Evolutionary conservation across 1,140 invertebrate species (phyloP), one percentile per base, ranked within the genome.

Genomic region (Trissolcus basalis): DNA sequence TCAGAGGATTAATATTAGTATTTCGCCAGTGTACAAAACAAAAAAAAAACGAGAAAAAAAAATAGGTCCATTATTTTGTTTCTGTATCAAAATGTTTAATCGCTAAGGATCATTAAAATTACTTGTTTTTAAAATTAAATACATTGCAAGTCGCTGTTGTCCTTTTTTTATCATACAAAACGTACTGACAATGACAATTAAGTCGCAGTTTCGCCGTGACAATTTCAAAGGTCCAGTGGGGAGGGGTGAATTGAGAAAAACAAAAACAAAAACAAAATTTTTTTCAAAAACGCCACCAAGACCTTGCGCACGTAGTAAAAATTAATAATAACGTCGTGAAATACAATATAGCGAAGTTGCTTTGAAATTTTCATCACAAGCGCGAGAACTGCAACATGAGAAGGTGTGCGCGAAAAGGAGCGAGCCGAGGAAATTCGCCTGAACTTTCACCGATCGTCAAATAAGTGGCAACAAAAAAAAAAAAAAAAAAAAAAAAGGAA

Each of bases 121-220:
- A 61, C 56, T 60, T 8, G 19, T 16, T 41, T 35, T 35, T 39
- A 60, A 60, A 60, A 69, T 69, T 60, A 69, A 60, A 54, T 69
- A 69, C 41, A 69, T 14, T 55, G 49, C 48, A 54, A 48, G 32
- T 50, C 54, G 55, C 47, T 39, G 54, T 53, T 33, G 19, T 27
- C 6, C 19, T 1, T 3, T 27, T 2, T 39, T 43, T 64, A 63
- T 71, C 33, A 55, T 71, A 63, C 58, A 71, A 63, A 63, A 39
- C 47, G 39, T 49, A 51, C 19, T 39, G 53, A 32, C 27, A 33
- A 19, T 45, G 12, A 36, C 33, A 51, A 49, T 48, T 3, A 35
- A n/a, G 56, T 49, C 39, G 49, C 36, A 47, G 44, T 12, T 47
- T 55, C n/a, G 19, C 51, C 10, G 12, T 56, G 67, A 60, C 56